These are phyloP conservation scores for Centropyge bicolor DNA, from an alignment of 2,797 vertebrate genomes.

Conservation along the genomic window DNA sequence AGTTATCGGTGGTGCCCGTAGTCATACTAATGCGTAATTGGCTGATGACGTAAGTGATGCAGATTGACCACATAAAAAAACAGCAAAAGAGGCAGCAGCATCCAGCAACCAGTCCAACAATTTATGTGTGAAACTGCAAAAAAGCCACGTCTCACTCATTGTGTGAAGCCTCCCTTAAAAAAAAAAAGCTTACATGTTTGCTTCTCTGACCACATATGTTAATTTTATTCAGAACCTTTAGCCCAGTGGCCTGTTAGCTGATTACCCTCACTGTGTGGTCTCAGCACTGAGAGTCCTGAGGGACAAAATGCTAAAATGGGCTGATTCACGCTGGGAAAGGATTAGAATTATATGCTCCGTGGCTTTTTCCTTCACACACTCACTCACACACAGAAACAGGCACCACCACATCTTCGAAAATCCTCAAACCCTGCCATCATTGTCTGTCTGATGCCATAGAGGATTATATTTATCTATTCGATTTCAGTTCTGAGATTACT, in stretches of 20 bases:
- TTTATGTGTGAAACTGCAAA: not conserved
- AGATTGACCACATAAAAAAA: not conserved
- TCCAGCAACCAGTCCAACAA: not conserved
- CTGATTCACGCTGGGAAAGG: conserved; percentile 60
- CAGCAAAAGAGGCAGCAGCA: not conserved
- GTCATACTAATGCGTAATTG: conserved; percentile 3
- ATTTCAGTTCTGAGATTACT: conserved; percentile 1
- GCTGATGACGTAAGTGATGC: not conserved
- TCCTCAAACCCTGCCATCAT: conserved; percentile 28
- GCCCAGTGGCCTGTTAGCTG: not conserved
- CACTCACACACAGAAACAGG: not conserved
- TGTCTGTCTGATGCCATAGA: not conserved
- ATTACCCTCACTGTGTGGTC: conserved; percentile 64
- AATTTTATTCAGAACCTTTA: conserved; percentile 12
- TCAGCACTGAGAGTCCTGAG: conserved; percentile 25
- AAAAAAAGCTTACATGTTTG: not conserved
- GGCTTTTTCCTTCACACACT: conserved; percentile 21
- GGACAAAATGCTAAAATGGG: conserved; percentile 47
- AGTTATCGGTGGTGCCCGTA: not conserved
- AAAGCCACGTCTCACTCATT: not conserved
- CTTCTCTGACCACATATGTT: conserved; percentile 1
- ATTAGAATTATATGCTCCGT: conserved; percentile 67
- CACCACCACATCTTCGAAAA: conserved; percentile 8
- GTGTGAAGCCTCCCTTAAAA: conserved; percentile 1
- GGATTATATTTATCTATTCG: not conserved